Evolutionary conservation across 2,113 vertebrate genomes (phyloP), one percentile per base, ranked within the genome.

Genomic region (Cyprinodon variegatus): DNA sequence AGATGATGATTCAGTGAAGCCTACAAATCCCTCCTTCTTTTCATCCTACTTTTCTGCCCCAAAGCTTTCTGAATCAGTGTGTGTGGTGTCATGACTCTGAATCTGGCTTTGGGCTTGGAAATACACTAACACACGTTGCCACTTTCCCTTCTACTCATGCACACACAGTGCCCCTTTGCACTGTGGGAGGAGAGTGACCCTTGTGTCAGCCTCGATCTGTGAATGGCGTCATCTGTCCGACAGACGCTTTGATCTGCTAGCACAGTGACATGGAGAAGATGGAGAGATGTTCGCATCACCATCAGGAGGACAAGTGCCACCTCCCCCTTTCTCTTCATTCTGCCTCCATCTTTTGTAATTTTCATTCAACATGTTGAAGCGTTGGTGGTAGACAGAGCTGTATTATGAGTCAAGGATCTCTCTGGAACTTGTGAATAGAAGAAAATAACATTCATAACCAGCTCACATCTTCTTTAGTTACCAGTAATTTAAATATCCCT

Each of bases 401-500:
- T 85, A 88, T 89, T 86, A 77, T 88, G 81, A 83, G 85, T 91
- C 74, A 87, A 93, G 87, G 84, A 87, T 83, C 88, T 73, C 84
- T 89, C 83, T 75, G 70, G 63, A 89, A 61, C 41, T 78, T 61
- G 77, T 93, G 91, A 92, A 90, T 90, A 88, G 85, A 90, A 76
- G 70, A 84, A 89, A 92, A 67, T 93, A 67, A 82, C 81, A 86
- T 77, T 82, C 78, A 72, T 72, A 74, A 70, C 50, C 72, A 78
- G 48, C 60, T 84, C 79, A 65, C 60, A 67, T 74, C 48, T 40
- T 43, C 38, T 43, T 69, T 60, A 81, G 38, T 68, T 50, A 40
- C 37, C n/a, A 2, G 11, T 4, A 41, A 50, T 4, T 50, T 4
- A 50, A 50, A 14, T 50, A 14, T 14, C 15, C 12, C 13, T 50